phyloP scores from a whole-genome alignment of 1,140 invertebrate species.

The Cataglyphis hispanica region DNA sequence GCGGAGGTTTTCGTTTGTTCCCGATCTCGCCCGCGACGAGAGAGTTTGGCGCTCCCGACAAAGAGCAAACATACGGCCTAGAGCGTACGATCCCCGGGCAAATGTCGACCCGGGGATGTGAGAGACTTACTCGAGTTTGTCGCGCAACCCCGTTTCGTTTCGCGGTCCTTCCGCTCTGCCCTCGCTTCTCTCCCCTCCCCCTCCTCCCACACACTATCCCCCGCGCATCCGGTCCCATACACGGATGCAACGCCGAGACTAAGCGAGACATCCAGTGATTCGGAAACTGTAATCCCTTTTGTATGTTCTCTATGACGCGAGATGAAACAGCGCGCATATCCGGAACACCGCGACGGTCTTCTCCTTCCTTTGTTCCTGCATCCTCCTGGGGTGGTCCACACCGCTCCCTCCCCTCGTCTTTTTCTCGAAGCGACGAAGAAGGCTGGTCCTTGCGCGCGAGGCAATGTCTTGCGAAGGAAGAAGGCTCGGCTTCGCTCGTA shows the following conservation, averaged over 20 bases:
- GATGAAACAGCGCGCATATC: constrained; percentile 77
- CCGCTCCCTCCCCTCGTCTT: not conserved
- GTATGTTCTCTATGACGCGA: constrained; percentile 73
- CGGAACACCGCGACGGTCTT: constrained; percentile 56
- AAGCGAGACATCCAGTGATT: constrained; percentile 75
- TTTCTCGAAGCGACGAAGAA: not conserved
- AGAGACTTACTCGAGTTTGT: constrained; percentile 47
- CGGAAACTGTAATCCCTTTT: constrained; percentile 82
- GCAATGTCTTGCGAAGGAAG: constrained; percentile 12
- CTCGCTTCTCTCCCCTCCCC: too few relatives aligned
- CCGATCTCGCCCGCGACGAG: constrained; percentile 47
- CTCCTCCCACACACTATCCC: too few relatives aligned
- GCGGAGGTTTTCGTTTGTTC: constrained; percentile 51
- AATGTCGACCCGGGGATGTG: constrained; percentile 36
- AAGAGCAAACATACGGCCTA: constrained; percentile 63
- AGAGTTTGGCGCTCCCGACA: constrained; percentile 53
- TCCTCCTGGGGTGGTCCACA: constrained; percentile 12
- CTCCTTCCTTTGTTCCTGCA: constrained; percentile 55
- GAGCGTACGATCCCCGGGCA: constrained; percentile 38
- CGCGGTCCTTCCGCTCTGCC: constrained; percentile 24
- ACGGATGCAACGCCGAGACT: constrained; percentile 55
- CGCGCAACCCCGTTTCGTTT: constrained; percentile 52
- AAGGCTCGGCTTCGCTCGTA: constrained; percentile 26
- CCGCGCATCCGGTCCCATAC: constrained; percentile 25
- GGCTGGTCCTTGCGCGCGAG: not conserved